phyloP scores from a whole-genome alignment of 2,113 vertebrate species.

The Electrona antarctica region DNA sequence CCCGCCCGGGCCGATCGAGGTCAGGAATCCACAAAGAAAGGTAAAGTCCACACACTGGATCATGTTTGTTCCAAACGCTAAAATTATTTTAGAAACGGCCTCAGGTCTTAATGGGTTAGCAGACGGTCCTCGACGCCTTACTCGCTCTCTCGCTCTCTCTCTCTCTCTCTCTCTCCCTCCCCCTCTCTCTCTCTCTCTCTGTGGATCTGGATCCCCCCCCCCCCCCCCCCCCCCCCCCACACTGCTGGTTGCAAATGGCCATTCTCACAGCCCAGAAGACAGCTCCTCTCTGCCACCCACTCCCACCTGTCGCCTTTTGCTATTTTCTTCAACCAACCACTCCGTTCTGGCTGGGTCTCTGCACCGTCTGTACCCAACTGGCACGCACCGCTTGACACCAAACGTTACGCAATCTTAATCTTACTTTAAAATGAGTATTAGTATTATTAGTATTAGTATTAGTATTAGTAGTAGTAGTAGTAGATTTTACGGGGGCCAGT shows the following conservation, averaged over 20 bases:
- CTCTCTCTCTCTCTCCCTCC: no score
- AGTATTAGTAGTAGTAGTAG: no score
- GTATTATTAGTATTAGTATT: no score
- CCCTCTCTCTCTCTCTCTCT: no score
- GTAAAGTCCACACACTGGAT: no score
- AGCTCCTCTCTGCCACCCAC: conserved; percentile 83
- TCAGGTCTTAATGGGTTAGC: conserved; percentile 39
- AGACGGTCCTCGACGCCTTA: conserved; percentile 76
- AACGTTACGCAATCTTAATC: conserved; percentile 75
- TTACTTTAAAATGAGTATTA: background rate
- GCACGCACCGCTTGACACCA: conserved; percentile 73
- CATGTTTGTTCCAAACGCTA: no score
- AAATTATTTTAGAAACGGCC: no score
- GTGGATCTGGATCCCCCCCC: conserved; percentile 57
- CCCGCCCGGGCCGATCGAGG: no score
- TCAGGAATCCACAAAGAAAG: no score
- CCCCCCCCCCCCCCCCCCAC: conserved; percentile 70
- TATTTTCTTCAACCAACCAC: conserved; percentile 83
- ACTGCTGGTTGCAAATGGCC: conserved; percentile 82
- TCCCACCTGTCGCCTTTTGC: conserved; percentile 84
- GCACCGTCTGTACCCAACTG: conserved; percentile 81
- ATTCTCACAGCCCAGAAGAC: conserved; percentile 86
- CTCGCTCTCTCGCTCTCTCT: conserved; percentile 69
- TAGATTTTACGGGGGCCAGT: no score
- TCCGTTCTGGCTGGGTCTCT: conserved; percentile 80